Conservation (phyloP, 1,140 invertebrate species). For the Anthonomus grandis region DNA sequence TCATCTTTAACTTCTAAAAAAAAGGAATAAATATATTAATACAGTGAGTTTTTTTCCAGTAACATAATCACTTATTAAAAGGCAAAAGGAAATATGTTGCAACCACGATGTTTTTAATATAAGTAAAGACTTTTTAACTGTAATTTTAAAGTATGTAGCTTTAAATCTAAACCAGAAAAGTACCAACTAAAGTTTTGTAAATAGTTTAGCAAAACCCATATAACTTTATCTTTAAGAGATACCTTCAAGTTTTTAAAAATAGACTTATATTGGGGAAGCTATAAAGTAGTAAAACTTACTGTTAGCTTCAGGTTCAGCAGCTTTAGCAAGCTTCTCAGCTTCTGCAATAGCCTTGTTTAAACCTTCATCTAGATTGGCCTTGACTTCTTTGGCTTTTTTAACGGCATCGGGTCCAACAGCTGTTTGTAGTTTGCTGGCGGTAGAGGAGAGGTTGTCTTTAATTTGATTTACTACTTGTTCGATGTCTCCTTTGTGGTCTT, state of each 20-base stretch:
- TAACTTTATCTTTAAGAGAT: no score
- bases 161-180: no score
- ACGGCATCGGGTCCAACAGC: constrained; percentile 32
- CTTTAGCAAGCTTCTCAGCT: constrained; percentile 35
- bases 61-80: no score
- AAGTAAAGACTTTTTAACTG: no score
- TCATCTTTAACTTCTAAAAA: constrained; percentile 36
- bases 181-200: no score
- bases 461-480: constrained; percentile 35
- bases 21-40: no score
- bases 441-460: constrained; percentile 29
- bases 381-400: constrained; percentile 37
- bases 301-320: constrained; percentile 35
- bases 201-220: no score
- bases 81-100: no score
- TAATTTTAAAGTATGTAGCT: no score
- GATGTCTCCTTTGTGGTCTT: constrained; percentile 36
- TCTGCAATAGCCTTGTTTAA: constrained; percentile 36
- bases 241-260: no score
- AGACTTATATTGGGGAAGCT: not conserved
- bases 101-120: no score
- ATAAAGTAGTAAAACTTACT: constrained; percentile 30
- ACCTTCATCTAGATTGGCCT: constrained; percentile 32
- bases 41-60: no score
- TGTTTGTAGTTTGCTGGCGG: constrained; percentile 29